Percentiles rank a stretch among this genome's conserved stretches.
Conservation (phyloP, 2,888 invertebrate species). For the Saturnia japonica region DNA sequence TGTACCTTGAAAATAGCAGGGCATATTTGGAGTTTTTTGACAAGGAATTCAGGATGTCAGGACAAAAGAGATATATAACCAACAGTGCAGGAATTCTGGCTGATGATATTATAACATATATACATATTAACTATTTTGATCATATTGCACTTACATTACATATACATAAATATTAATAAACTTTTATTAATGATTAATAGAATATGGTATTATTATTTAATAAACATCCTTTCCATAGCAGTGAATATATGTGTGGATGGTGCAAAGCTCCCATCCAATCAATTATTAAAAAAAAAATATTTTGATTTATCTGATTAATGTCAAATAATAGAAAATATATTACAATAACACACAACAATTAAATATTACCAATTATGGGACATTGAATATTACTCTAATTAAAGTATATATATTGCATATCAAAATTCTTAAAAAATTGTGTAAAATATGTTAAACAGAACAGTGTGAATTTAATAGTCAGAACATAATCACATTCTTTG, state of each 20-base stretch:
- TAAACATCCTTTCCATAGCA: not conserved
- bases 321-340: not conserved
- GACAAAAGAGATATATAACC: not conserved
- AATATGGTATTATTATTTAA: not conserved
- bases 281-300: no score
- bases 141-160: not conserved
- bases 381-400: not conserved
- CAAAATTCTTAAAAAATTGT: not conserved
- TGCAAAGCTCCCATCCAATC: not conserved
- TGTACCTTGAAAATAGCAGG: no score
- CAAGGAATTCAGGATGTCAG: no score
- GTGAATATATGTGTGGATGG: not conserved
- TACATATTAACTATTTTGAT: conserved; percentile 3
- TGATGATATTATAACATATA: not conserved
- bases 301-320: not conserved
- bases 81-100: not conserved
- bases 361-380: not conserved
- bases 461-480: conserved; percentile 10
- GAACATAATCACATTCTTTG: conserved; percentile 44
- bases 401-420: not conserved
- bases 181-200: not conserved
- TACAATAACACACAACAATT: not conserved
- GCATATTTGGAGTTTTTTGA: no score
- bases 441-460: not conserved
- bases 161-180: not conserved